A percentile compares a stretch with the other conserved stretches of the same genome.
These are phyloP conservation scores for Anser brachyrhynchus DNA, from an alignment of 2,113 vertebrate genomes.

Conservation along the genomic window DNA sequence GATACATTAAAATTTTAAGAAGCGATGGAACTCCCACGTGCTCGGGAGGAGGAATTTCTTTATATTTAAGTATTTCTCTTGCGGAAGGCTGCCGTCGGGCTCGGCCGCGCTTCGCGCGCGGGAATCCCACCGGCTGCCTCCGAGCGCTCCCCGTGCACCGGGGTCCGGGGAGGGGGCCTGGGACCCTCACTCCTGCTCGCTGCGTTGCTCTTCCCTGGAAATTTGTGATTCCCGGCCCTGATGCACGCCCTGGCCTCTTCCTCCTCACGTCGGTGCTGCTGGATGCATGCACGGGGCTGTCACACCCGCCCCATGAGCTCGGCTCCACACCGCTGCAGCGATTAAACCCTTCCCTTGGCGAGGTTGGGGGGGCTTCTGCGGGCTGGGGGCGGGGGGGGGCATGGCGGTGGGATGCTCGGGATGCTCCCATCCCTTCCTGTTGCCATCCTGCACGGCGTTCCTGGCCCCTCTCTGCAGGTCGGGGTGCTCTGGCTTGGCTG, in stretches of 20 bases:
- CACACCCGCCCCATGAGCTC: neutral
- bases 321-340: accelerated
- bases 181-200: neutral
- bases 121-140: neutral
- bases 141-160: neutral
- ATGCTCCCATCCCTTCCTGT: neutral
- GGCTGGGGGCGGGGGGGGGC: neutral
- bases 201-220: neutral
- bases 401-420: neutral
- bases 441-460: too few species aligned
- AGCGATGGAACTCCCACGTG: constrained; percentile 14
- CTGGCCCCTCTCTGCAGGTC: accelerated
- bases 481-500: neutral
- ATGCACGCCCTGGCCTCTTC: neutral
- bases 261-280: neutral
- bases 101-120: accelerated
- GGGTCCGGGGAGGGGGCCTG: too few species aligned
- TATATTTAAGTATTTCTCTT: neutral
- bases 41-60: neutral
- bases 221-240: neutral
- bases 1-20: neutral
- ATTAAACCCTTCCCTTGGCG: neutral
- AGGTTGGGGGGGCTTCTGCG: neutral
- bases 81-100: neutral
- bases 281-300: too few species aligned